Evolutionary conservation across 2,888 invertebrate genomes (phyloP), one percentile per base, ranked within the genome.

Genomic region (Sphinx pinastri): DNA sequence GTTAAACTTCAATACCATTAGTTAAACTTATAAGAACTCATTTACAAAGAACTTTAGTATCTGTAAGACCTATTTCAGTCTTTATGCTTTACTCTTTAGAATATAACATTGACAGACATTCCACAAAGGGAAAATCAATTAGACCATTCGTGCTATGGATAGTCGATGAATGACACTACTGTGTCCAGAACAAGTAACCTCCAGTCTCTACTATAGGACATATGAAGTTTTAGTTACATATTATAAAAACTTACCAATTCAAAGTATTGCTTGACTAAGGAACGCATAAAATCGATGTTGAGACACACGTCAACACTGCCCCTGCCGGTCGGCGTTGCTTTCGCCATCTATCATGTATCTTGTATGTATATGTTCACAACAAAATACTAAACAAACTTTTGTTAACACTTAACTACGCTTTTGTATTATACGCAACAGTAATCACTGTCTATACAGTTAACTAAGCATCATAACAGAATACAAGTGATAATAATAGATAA

Each of bases 261-360:
- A 16, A 93, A 90, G 74, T 94, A 94, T 75, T 94, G 94, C 73
- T 94, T 93, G 45, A 94, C 94, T 70, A 94, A 84, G 67, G 90
- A 93, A n/a, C 94, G 84, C 90, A 93, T 92, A 75, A 88, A 91
- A 76, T 93, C 93, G 58, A 93, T 88, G 75, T 93, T 93, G 69
- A 93, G 79, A 69, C 83, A 82, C 59, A 77, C 76, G 68, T 92
- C 90, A 55, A 82, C 72, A 72, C 76, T 82, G 73, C 77, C 82
- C 75, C 86, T 81, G 60, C 79, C 76, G 63, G 83, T 83, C 66
- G 88, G 78, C 74, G 91, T 91, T 31, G 85, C 82, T 83, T 89
- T 91, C 55, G 92, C 89, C 93, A 81, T 83, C 57, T 70, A 69
- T 52, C 25, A 54, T 60, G 25, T 54, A 19, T 47, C 52, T 54